Base-by-base conservation (phyloP, 2,888 invertebrate genomes). In the Nasonovia ribisnigri region DNA sequence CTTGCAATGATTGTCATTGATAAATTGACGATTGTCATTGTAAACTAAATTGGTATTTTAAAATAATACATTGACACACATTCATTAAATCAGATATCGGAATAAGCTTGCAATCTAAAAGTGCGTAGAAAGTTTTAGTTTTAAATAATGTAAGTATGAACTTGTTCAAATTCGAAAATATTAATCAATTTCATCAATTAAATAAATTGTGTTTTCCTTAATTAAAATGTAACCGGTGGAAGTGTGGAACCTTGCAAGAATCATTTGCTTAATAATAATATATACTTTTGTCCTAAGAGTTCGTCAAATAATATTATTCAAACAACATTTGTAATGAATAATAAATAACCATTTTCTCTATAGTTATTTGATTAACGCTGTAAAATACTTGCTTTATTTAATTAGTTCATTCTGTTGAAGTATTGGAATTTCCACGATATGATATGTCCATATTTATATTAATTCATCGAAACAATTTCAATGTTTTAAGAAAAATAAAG, bases 231-330 rank as follows among this genome's bases (percentile, higher is more conserved):
- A 36, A 77, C 77, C 77, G 8, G 36, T 36, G 36, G 77, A 36
- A 77, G 20, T 2, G 36, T 36, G 36, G 77, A 36, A 77, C 36
- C 2, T 77, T 77, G 77, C 20, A 77, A 77, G 77, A 77, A 77
- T 77, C 36, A 36, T 77, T 77, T 36, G 20, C 36, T 77, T 77
- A 77, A 77, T 77, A 77, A 77, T 36, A 77, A 36, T 77, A 20
- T 36, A 36, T 77, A 77, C 36, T 26, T 77, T 77, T 20, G 36
- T 20, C 20, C 36, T 77, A 77, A 36, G 77, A 77, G 36, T 77
- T 77, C 36, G 77, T 77, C 36, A 77, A 77, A 77, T 77, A 77
- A 77, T 77, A 26, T 77, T 36, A 77, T 77, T 77, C 77, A 77
- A 77, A 77, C 36, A 77, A 77, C 77, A 77, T 20, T 77, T 36